Evolutionary conservation across 2,113 vertebrate genomes (phyloP).

Genomic region (Otis tarda): DNA sequence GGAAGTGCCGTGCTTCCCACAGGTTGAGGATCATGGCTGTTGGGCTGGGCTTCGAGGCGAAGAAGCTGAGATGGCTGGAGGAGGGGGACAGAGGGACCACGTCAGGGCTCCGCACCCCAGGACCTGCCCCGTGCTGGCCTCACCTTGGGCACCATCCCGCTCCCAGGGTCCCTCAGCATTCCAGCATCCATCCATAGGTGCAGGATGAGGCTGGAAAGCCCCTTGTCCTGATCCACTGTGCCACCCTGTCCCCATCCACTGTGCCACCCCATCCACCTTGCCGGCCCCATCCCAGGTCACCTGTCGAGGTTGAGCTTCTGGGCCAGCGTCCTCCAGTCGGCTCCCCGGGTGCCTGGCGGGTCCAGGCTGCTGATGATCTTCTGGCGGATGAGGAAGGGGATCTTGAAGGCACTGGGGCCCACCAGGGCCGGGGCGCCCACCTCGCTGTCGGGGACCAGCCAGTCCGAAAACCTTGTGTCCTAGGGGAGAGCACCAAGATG

Average conservation of each 20-base stretch:
- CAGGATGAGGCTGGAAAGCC: neutral
- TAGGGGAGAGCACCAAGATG: neutral
- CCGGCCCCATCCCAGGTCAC: constrained; percentile 58
- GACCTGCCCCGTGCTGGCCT: neutral
- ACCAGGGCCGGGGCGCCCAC: constrained; percentile 91
- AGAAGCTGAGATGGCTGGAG: constrained; percentile 94
- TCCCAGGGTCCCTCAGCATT: neutral
- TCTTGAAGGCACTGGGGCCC: constrained; percentile 99
- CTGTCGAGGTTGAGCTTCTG: constrained; percentile 98
- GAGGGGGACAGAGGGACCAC: neutral
- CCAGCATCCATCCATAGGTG: neutral
- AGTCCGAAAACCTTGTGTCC: constrained; percentile 85
- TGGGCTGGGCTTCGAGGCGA: constrained; percentile 94
- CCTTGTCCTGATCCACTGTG: rapidly evolving
- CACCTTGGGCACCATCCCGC: neutral
- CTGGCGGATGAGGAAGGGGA: constrained; percentile 99
- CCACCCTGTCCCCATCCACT: neutral
- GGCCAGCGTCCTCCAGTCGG: constrained; percentile 95
- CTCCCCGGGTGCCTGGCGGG: constrained; percentile 86
- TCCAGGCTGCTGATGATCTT: constrained; percentile 99
- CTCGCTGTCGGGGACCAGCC: constrained; percentile 86
- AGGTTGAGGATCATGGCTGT: constrained; percentile 98
- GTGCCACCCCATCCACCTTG: neutral
- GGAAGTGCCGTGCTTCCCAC: constrained; percentile 97
- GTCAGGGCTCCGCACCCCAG: neutral